Base-by-base conservation (phyloP, 2,888 invertebrate species). In the Acrobasis suavella region DNA sequence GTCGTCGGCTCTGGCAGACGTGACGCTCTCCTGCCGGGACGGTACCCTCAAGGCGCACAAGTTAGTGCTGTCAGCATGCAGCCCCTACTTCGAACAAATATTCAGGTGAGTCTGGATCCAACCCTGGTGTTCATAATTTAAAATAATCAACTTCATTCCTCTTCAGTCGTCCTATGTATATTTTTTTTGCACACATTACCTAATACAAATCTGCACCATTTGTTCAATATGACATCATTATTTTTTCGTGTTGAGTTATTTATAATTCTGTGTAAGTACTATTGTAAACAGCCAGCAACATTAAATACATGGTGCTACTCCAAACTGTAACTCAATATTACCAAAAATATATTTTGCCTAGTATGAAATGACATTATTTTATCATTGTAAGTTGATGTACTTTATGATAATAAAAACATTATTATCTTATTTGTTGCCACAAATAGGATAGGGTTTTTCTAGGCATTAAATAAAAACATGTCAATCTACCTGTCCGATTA, bases 71-170 rank as follows among this genome's bases (percentile, higher is more conserved):
- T 96, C 96, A 55, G 95, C 96, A 61, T 95, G 95, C 87, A 96
- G 96, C 77, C 95, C 96, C 60, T 96, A 96, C 82, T 96, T 96
- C 85, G 95, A 95, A 80, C 94, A 94, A 72, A 94, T 96, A 72
- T 95, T 96, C 89, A 94, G 94, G 92, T 92, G 71, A 85, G 85
- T 81, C 8, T 32, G 32, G 32, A 32, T 32, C 70, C 60, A 0
- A n/a, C 2, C 62, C 61, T 58, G 16, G 16, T 69, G 65, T 75
- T 76, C 66, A 67, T 58, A 65, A 65, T 55, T 70, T 63, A 69
- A 70, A 67, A 61, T 66, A 62, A 58, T 64, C 55, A 69, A 67
- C 71, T 67, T 62, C 64, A 67, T 66, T 16, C 63, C 60, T 69
- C 64, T 69, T 58, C 60, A 64, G 66, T 63, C 50, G 64, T 64